phyloP scores from a whole-genome alignment of 2,797 vertebrate genomes.

The Argentina silus region DNA sequence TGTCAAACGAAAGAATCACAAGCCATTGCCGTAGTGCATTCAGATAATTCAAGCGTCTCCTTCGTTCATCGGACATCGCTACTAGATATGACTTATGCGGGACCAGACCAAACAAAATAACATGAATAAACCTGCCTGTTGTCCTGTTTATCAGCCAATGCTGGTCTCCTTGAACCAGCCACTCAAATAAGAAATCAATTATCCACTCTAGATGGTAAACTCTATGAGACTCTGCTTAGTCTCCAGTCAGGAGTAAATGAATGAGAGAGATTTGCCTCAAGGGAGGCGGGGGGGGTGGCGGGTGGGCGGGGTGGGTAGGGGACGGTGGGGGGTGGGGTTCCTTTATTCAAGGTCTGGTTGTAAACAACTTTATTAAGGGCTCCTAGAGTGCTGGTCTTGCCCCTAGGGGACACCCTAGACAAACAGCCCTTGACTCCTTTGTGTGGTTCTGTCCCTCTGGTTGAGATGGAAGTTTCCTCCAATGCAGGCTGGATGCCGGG shows the following conservation, averaged over 20 bases:
- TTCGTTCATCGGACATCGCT: too few relatives aligned
- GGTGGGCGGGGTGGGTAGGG: too few relatives aligned
- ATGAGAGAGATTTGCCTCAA: constrained; percentile 25
- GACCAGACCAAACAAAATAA: too few relatives aligned
- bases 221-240: constrained; percentile 40
- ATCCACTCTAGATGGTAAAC: constrained; percentile 66
- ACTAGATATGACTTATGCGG: too few relatives aligned
- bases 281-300: background rate
- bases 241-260: constrained; percentile 35
- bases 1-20: too few relatives aligned
- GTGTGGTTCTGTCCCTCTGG: constrained; percentile 12
- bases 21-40: too few relatives aligned
- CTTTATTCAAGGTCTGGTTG: constrained; percentile 58
- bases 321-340: constrained; percentile 39
- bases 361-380: constrained; percentile 69
- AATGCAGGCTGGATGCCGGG: constrained; percentile 22
- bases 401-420: constrained; percentile 27
- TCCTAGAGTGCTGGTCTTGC: background rate
- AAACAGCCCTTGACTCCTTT: constrained; percentile 48
- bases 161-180: constrained; percentile 7
- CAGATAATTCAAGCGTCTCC: too few relatives aligned
- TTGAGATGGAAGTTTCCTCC: constrained; percentile 34
- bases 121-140: too few relatives aligned
- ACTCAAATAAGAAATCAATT: constrained; percentile 50
- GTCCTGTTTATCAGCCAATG: background rate